Evolutionary conservation across 2,797 vertebrate species (phyloP).

Genomic region (Lagorchestes hirsutus): DNA sequence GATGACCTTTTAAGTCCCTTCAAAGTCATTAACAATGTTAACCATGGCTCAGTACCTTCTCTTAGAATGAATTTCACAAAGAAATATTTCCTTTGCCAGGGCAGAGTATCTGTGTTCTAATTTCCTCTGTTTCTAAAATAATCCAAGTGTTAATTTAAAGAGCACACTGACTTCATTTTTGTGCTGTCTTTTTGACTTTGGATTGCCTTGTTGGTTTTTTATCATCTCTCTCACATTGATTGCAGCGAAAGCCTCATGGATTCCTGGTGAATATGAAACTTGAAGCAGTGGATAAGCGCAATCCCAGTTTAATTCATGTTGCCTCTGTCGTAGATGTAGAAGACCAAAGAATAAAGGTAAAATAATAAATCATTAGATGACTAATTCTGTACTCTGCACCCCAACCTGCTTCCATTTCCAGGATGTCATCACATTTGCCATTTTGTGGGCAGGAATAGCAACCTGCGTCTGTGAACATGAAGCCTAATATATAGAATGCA

Average conservation of each 20-base stretch:
- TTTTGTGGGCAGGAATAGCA: background rate
- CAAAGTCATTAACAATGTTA: background rate
- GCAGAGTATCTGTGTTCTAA: background rate
- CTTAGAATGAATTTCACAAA: background rate
- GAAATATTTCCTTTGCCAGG: background rate
- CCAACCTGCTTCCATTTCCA: background rate
- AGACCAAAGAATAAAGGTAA: conserved; percentile 92
- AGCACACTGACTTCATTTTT: background rate
- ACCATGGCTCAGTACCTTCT: background rate
- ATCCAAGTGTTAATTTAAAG: background rate
- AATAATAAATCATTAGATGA: background rate
- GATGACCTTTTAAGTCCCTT: background rate
- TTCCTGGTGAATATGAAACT: conserved; percentile 93
- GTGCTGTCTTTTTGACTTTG: background rate
- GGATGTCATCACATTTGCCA: background rate
- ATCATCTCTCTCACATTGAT: background rate
- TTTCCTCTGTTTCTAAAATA: conserved; percentile 24
- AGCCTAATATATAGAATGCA: background rate
- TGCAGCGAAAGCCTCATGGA: conserved; percentile 91
- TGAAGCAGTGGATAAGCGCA: conserved; percentile 94
- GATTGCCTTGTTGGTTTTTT: conserved; percentile 3
- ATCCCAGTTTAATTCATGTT: conserved; percentile 93
- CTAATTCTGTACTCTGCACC: background rate
- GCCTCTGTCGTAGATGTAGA: conserved; percentile 89
- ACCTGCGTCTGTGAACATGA: background rate